Conservation (phyloP, 2,888 invertebrate species). For the Stenoptilia bipunctidactyla region DNA sequence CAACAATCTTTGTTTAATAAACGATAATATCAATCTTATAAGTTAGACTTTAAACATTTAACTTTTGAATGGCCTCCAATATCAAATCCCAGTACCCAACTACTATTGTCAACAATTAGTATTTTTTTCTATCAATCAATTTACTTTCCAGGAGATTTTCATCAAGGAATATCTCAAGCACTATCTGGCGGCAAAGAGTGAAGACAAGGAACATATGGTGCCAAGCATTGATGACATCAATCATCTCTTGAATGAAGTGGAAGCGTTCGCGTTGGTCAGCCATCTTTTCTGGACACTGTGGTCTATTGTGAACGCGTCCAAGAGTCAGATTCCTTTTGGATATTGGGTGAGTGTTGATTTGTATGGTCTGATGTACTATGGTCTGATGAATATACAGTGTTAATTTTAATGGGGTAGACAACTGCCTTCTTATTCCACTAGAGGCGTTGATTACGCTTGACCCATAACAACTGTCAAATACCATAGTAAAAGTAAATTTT, state of each 20-base stretch:
- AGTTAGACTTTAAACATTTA: too few species aligned
- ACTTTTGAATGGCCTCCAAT: too few species aligned
- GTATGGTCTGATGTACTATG: too few species aligned
- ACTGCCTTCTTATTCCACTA: too few species aligned
- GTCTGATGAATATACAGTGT: too few species aligned
- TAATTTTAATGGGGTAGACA: too few species aligned
- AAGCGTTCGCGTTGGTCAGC: slow-evolving; percentile 86
- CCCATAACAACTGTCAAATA: too few species aligned
- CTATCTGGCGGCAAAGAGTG: slow-evolving; percentile 25
- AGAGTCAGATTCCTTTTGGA: slow-evolving; percentile 92
- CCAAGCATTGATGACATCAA: slow-evolving; percentile 69
- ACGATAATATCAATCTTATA: too few species aligned
- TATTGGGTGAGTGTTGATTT: slow-evolving; percentile 96
- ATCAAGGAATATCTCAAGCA: slow-evolving; percentile 57
- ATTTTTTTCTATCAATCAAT: slow-evolving; percentile 17
- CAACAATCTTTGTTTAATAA: too few species aligned
- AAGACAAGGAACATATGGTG: slow-evolving; percentile 25
- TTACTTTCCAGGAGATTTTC: slow-evolving; percentile 73
- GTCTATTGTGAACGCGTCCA: slow-evolving; percentile 89
- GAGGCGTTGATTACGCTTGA: too few species aligned
- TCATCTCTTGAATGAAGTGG: slow-evolving; percentile 80
- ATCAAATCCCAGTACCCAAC: too few species aligned
- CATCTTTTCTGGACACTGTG: slow-evolving; percentile 96
- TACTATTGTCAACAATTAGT: slow-evolving; percentile 29
- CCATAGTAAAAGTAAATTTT: too few species aligned